Evolutionary conservation across 2,888 invertebrate species (phyloP), one percentile per base, ranked within the genome.

Genomic region (Tenthredo livida): DNA sequence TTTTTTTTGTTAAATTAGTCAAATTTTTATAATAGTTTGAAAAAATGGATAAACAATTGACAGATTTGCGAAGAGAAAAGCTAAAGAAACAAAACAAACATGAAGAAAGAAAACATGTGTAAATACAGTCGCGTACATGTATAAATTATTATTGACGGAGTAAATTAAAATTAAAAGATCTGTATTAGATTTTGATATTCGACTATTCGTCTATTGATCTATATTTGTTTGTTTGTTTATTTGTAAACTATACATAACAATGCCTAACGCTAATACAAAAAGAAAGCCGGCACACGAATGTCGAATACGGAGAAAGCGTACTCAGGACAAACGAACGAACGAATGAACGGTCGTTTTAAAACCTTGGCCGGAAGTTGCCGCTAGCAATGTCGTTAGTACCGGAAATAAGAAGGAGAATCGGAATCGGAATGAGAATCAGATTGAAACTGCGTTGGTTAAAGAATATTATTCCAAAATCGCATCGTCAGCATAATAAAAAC

Each of bases 301-400:
- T 50, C 75, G 25, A 75, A 75, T 75, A 75, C 75, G 75, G 75
- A 75, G 75, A 75, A 75, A 75, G 75, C 72, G 29, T 61, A 61
- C 47, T 47, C 21, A 17, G n/a, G 33, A 70, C 47, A 47, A 75
- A 75, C 47, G 75, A 61, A 61, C 61, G 61, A 33, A 33, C 33
- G 33, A 33, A 33, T 4, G 75, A 61, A 61, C 61, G 61, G 70
- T 75, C 47, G 75, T 75, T 40, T 75, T 9, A 75, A 75, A 47
- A 75, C 12, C 47, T 75, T 50, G 47, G 75, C 50, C 75, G 75
- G 75, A 75, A 47, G 75, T 47, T 9, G 25, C 47, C 25, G 61
- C 9, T 9, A 47, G 75, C 75, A 47, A 75, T 75, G 75, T 75
- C 75, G 75, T 75, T 75, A 25, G 25, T 75, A 75, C 75, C 75